Evolutionary conservation across 1,140 invertebrate genomes (phyloP).

Genomic region (Ceratina japonica): DNA sequence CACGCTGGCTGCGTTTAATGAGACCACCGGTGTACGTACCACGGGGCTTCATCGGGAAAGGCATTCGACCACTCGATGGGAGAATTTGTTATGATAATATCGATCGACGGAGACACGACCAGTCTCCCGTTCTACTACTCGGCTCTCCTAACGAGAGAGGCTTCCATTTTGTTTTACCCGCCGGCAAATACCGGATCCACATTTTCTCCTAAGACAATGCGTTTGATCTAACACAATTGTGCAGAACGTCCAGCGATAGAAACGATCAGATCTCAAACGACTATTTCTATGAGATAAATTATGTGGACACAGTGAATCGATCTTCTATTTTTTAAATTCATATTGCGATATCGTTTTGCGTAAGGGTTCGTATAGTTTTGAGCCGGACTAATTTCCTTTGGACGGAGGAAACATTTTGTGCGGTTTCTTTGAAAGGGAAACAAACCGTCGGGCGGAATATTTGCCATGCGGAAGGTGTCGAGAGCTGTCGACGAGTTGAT

Average conservation of each 20-base stretch:
- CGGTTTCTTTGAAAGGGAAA: neutral
- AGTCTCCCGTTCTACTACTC: neutral
- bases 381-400: neutral
- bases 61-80: slow-evolving; percentile 46
- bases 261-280: too few species aligned
- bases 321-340: too few species aligned
- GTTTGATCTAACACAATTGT: too few species aligned
- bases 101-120: slow-evolving; percentile 37
- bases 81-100: slow-evolving; percentile 52
- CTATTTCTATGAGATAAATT: too few species aligned
- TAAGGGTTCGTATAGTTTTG: too few species aligned
- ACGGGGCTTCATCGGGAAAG: slow-evolving; percentile 54
- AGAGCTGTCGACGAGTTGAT: slow-evolving; percentile 29
- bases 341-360: too few species aligned
- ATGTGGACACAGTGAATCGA: too few species aligned
- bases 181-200: neutral
- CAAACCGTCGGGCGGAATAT: slow-evolving; percentile 18
- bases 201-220: neutral
- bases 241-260: too few species aligned
- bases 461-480: slow-evolving; percentile 23
- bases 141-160: slow-evolving; percentile 23
- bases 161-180: slow-evolving; percentile 31
- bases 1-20: slow-evolving; percentile 71
- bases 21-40: slow-evolving; percentile 70
- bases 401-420: neutral